These are phyloP conservation scores for Tolmerus cingulatus DNA, from an alignment of 2,888 invertebrate genomes.

Conservation along the genomic window DNA sequence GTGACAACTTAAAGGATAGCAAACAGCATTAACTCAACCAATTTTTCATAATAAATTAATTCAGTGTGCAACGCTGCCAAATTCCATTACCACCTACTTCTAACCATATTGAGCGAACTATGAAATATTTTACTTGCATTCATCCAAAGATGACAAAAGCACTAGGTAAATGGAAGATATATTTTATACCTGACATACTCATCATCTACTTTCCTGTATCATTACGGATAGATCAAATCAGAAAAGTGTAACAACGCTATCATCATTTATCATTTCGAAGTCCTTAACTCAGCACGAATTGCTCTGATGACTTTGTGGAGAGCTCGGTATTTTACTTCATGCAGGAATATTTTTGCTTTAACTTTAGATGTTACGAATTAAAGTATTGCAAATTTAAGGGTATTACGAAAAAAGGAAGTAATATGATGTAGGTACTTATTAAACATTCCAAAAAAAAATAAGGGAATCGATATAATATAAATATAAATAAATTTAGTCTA, in stretches of 20 bases:
- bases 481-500: too few species aligned
- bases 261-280: not conserved
- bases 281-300: not conserved
- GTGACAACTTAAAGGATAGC: not conserved
- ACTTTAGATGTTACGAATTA: not conserved
- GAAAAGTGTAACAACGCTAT: not conserved
- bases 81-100: not conserved
- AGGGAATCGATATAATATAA: not conserved
- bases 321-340: not conserved
- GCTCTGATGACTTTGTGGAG: not conserved
- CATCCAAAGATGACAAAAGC: not conserved
- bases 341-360: too few species aligned
- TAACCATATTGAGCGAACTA: not conserved
- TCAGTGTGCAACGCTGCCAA: not conserved
- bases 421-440: too few species aligned
- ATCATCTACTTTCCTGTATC: not conserved
- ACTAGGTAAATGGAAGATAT: not conserved
- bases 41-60: not conserved
- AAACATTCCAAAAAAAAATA: not conserved
- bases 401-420: too few species aligned
- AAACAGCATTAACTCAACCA: not conserved
- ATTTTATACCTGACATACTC: not conserved
- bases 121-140: not conserved
- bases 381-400: not conserved
- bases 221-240: not conserved